phyloP scores from a whole-genome alignment of 2,888 invertebrate species.

The Dione vanillae region DNA sequence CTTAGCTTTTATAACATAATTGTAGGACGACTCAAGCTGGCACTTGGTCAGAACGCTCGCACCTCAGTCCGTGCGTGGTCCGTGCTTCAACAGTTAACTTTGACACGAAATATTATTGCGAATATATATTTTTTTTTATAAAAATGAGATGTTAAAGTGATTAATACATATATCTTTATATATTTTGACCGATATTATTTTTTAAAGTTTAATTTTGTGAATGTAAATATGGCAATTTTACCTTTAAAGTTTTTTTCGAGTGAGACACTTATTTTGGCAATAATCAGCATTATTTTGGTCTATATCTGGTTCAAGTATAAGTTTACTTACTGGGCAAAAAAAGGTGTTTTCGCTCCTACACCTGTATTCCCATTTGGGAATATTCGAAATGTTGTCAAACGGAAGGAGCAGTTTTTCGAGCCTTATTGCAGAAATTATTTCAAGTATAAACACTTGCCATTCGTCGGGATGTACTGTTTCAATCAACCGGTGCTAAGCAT shows the following conservation, averaged over 20 bases:
- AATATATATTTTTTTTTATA: neutral
- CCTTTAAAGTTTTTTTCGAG: constrained; percentile 43
- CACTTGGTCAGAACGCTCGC: constrained; percentile 41
- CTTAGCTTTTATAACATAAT: constrained; percentile 47
- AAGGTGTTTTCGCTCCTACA: constrained; percentile 82
- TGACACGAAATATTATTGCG: neutral
- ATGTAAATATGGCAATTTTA: constrained; percentile 38
- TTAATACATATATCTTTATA: neutral
- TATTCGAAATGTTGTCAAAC: constrained; percentile 80
- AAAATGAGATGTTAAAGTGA: neutral
- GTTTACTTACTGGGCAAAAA: constrained; percentile 84
- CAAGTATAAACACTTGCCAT: constrained; percentile 76
- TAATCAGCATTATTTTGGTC: constrained; percentile 53
- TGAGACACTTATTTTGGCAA: constrained; percentile 52
- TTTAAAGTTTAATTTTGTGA: neutral
- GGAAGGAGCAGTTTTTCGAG: constrained; percentile 85
- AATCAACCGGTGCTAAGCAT: constrained; percentile 85
- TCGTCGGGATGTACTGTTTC: constrained; percentile 86
- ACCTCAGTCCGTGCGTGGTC: constrained; percentile 44
- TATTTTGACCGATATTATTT: neutral
- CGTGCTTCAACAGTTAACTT: constrained; percentile 31
- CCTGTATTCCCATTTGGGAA: constrained; percentile 87
- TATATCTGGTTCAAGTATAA: constrained; percentile 60
- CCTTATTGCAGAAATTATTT: constrained; percentile 85
- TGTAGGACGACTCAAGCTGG: constrained; percentile 44